Conservation (phyloP, 2,113 vertebrate genomes). For the Oncorhynchus mykiss region DNA sequence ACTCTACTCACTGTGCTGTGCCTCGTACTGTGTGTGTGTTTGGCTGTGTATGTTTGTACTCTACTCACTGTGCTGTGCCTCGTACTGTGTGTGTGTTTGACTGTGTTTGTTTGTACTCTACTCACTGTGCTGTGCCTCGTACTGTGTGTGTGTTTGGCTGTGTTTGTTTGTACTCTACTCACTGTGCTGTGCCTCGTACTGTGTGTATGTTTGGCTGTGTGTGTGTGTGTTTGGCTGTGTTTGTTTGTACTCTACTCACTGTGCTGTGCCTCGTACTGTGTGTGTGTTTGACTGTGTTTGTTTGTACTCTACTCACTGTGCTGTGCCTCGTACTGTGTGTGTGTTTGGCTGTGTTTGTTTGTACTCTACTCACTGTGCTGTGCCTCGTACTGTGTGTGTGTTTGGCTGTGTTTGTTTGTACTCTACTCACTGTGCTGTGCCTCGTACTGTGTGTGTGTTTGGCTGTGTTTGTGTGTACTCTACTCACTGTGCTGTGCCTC, state of each 20-base stretch:
- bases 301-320: constrained; percentile 83
- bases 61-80: too few species aligned
- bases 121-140: constrained; percentile 97
- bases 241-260: too few species aligned
- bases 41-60: background rate
- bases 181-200: too few species aligned
- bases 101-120: constrained; percentile 12
- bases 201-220: too few species aligned
- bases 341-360: background rate
- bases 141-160: constrained; percentile 78
- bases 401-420: background rate
- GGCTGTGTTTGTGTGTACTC: background rate
- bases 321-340: constrained; percentile 81
- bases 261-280: too few species aligned
- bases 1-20: too few species aligned
- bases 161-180: too few species aligned
- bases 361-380: too few species aligned
- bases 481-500: constrained; percentile 96
- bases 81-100: background rate
- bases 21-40: background rate
- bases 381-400: background rate
- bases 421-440: too few species aligned
- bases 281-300: constrained; percentile 4
- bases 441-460: background rate
- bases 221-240: background rate